Conservation (phyloP, 2,888 invertebrate genomes). For the Drosophila austrosaltans region DNA sequence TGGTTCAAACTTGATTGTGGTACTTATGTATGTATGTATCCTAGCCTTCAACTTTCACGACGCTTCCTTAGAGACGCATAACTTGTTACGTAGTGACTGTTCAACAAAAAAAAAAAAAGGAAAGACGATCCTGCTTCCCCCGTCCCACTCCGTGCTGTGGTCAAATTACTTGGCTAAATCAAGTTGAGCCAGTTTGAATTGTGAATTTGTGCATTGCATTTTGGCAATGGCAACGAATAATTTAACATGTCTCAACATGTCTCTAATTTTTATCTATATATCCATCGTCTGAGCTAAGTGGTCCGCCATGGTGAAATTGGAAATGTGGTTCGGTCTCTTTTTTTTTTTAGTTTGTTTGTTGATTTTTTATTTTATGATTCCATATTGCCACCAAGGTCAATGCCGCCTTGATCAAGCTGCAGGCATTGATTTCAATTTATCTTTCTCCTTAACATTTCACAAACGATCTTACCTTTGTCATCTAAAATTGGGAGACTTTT, state of each 20-base stretch:
- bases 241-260: conserved; percentile 32
- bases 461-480: too few species aligned
- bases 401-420: too few species aligned
- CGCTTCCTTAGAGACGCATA: conserved; percentile 6
- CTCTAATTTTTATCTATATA: conserved; percentile 21
- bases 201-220: conserved; percentile 18
- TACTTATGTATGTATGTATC: not conserved
- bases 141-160: conserved; percentile 34
- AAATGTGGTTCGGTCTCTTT: conserved; percentile 21
- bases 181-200: conserved; percentile 61
- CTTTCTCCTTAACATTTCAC: too few species aligned
- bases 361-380: too few species aligned
- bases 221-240: conserved; percentile 10
- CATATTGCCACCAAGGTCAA: too few species aligned
- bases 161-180: conserved; percentile 47
- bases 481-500: too few species aligned
- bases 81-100: conserved; percentile 29
- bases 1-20: conserved; percentile 33
- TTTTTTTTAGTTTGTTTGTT: conserved; percentile 7
- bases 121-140: not conserved
- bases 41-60: conserved; percentile 42
- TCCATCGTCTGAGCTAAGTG: conserved; percentile 31
- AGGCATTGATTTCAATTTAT: too few species aligned
- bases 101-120: not conserved
- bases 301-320: conserved; percentile 31